Evolutionary conservation across 1,140 invertebrate species (phyloP).

Genomic region (Heliothis subflexa): DNA sequence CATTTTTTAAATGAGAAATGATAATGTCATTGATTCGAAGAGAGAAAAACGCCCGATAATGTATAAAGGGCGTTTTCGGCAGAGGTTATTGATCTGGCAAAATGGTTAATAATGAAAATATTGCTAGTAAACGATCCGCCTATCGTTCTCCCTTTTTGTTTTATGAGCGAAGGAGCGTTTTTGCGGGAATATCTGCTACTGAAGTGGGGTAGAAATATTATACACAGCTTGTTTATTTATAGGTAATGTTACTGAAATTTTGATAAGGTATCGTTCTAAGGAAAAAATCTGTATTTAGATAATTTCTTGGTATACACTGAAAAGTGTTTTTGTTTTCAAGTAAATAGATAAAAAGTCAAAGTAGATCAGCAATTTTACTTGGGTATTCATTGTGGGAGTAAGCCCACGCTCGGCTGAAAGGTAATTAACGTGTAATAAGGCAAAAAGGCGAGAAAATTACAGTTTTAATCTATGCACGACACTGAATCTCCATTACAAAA

Average conservation of each 20-base stretch:
- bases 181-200: neutral
- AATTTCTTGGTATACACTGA: too few species aligned
- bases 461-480: too few species aligned
- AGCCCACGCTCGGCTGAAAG: too few species aligned
- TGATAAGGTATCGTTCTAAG: neutral
- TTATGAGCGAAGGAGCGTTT: neutral
- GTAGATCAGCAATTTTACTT: too few species aligned
- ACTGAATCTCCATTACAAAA: too few species aligned
- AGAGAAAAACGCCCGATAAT: slow-evolving; percentile 36
- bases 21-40: slow-evolving; percentile 56
- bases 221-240: neutral
- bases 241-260: neutral
- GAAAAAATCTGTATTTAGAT: neutral
- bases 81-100: slow-evolving; percentile 31
- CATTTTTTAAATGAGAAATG: slow-evolving; percentile 59
- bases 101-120: slow-evolving; percentile 46
- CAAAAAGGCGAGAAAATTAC: too few species aligned
- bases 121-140: slow-evolving; percentile 19
- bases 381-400: too few species aligned
- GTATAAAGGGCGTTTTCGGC: slow-evolving; percentile 28
- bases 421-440: too few species aligned
- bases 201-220: slow-evolving; percentile 1
- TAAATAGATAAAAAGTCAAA: too few species aligned
- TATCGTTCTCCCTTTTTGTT: slow-evolving; percentile 14
- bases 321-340: too few species aligned